These are phyloP conservation scores for Anser cygnoides DNA, from an alignment of 2,113 vertebrate species.

Conservation along the genomic window DNA sequence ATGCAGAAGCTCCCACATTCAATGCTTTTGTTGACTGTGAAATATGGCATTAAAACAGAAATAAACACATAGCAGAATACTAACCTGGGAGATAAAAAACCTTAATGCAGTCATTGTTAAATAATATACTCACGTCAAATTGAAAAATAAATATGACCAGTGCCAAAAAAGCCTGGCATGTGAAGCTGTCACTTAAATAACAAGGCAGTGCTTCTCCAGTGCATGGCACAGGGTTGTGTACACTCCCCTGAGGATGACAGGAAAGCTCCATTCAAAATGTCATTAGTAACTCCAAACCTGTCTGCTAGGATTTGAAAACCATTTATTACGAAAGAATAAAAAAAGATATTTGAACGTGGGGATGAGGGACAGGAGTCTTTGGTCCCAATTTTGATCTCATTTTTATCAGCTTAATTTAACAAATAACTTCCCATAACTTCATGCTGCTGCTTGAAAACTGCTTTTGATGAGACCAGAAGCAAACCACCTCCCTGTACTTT, in stretches of 20 bases:
- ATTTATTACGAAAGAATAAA: background rate
- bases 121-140: background rate
- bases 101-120: background rate
- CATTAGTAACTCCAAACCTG: background rate
- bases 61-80: background rate
- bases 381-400: background rate
- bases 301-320: background rate
- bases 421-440: slow-evolving; percentile 2
- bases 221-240: background rate
- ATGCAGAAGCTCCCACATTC: background rate
- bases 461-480: slow-evolving; percentile 4
- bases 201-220: background rate
- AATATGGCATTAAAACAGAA: slow-evolving; percentile 23
- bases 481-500: slow-evolving; percentile 18
- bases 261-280: background rate
- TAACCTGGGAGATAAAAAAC: background rate
- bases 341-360: background rate
- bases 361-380: background rate
- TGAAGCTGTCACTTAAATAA: background rate
- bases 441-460: background rate
- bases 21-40: background rate
- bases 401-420: background rate
- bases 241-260: background rate
- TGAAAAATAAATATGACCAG: background rate
- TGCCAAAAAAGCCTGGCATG: background rate